phyloP scores from a whole-genome alignment of 1,140 invertebrate species.

The Meteorus sp. region DNA sequence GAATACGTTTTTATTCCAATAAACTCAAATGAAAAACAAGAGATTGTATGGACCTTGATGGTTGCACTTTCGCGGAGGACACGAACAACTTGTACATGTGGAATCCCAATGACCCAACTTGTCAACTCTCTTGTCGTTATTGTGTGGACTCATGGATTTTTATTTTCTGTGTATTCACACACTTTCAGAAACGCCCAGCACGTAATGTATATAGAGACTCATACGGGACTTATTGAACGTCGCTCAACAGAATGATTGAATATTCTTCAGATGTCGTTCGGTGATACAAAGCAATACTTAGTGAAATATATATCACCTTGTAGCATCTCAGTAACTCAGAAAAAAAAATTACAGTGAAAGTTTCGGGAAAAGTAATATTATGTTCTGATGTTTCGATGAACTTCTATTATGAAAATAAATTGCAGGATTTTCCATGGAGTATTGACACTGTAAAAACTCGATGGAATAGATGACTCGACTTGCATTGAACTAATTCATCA shows the following conservation, averaged over 20 bases:
- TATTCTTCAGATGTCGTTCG: no score
- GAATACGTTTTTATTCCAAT: not conserved
- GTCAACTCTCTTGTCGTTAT: not conserved
- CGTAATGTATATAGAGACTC: slow-evolving; percentile 6
- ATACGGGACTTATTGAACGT: not conserved
- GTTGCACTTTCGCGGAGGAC: slow-evolving; percentile 44
- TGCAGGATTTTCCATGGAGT: no score
- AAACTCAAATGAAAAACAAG: not conserved
- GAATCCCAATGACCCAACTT: slow-evolving; percentile 39
- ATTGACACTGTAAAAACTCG: no score
- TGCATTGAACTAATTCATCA: no score
- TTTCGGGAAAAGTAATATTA: no score
- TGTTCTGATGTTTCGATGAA: no score
- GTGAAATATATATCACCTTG: not conserved
- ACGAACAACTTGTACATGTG: slow-evolving; percentile 32
- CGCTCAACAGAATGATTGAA: no score
- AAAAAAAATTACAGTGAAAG: slow-evolving; percentile 7
- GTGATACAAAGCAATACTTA: no score
- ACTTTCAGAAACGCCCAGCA: slow-evolving; percentile 41
- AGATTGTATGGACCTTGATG: slow-evolving; percentile 35
- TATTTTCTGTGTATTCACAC: slow-evolving; percentile 33
- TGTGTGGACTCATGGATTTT: slow-evolving; percentile 37
- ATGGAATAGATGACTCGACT: no score
- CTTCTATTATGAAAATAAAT: no score
- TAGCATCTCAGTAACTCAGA: not conserved